Evolutionary conservation across 2,888 invertebrate species (phyloP).

Genomic region (Acanthococcus lagerstroemiae): DNA sequence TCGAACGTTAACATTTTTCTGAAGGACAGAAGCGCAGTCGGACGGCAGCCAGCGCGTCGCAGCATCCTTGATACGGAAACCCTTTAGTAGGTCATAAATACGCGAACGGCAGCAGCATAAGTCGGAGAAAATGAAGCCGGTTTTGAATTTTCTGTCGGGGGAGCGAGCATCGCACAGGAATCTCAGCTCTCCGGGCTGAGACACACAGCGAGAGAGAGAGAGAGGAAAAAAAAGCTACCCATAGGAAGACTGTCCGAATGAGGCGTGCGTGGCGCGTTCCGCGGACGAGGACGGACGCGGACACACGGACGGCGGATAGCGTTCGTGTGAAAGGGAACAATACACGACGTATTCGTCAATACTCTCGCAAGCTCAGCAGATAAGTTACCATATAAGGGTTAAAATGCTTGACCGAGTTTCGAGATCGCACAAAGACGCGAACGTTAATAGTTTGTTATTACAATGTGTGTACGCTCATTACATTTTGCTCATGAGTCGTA

Average conservation of each 20-base stretch:
- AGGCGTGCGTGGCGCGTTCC: too few relatives aligned
- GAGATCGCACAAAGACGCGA: neutral
- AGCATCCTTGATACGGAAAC: neutral
- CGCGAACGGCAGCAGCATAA: too few relatives aligned
- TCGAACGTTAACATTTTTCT: neutral
- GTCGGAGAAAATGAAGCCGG: neutral
- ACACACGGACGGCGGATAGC: too few relatives aligned
- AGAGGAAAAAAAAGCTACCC: neutral
- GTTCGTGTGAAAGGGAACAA: neutral
- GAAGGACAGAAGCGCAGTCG: neutral
- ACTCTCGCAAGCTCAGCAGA: neutral
- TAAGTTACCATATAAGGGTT: conserved; percentile 21
- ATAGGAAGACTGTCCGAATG: too few relatives aligned
- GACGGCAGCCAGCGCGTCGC: neutral
- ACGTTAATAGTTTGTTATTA: neutral
- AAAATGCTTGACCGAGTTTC: conserved; percentile 20
- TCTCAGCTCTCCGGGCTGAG: too few relatives aligned
- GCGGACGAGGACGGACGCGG: too few relatives aligned
- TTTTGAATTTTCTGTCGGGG: neutral
- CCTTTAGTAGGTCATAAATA: neutral
- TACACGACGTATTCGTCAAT: too few relatives aligned
- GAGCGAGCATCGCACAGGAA: neutral
- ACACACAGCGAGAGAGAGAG: neutral
- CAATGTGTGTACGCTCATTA: neutral
- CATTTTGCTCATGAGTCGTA: too few relatives aligned